These are phyloP conservation scores for Aplodontia rufa DNA, from an alignment of 2,113 vertebrate genomes.

Conservation along the genomic window DNA sequence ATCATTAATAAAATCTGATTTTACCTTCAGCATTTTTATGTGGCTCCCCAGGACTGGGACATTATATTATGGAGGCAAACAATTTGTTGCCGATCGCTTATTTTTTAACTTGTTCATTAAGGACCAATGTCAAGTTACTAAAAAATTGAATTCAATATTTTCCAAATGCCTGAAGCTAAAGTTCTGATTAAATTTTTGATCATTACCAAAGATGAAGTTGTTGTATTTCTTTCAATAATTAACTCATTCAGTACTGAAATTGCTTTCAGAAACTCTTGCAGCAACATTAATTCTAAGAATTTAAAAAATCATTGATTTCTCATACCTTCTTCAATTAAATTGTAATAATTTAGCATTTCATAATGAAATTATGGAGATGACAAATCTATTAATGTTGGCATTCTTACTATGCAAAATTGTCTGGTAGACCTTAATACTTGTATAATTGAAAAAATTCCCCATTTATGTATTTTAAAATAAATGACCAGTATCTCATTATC, in stretches of 20 bases:
- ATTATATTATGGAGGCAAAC: not conserved
- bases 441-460: not conserved
- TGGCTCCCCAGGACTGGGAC: not conserved
- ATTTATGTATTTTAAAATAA: not conserved
- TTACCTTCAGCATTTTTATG: not conserved
- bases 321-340: not conserved
- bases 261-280: not conserved
- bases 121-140: not conserved
- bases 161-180: not conserved
- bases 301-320: not conserved
- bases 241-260: not conserved
- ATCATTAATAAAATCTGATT: not conserved
- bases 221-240: not conserved
- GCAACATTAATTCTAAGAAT: not conserved
- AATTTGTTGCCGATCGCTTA: not conserved
- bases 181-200: not conserved
- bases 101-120: not conserved
- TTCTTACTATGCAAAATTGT: not conserved
- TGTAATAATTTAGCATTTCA: not conserved
- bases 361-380: not conserved
- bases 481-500: not conserved
- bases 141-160: not conserved
- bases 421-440: not conserved
- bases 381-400: not conserved
- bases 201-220: not conserved